Evolutionary conservation across 2,888 invertebrate genomes (phyloP).

Genomic region (Melanostoma scalare): DNA sequence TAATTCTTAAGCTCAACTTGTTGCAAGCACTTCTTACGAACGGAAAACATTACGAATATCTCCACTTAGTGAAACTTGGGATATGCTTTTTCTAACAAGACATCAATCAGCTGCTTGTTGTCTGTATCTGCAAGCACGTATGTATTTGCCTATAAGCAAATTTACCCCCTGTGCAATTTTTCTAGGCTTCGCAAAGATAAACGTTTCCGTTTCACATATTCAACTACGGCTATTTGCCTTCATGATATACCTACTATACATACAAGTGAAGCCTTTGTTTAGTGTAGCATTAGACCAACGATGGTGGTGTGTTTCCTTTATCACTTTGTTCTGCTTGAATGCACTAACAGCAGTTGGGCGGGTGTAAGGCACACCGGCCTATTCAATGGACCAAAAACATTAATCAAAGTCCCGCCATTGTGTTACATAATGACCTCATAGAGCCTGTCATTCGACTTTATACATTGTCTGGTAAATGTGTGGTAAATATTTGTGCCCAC

Average conservation of each 20-base stretch:
- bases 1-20: too few relatives aligned
- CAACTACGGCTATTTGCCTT: background rate
- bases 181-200: slow-evolving; percentile 1
- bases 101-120: too few relatives aligned
- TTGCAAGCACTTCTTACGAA: too few relatives aligned
- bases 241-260: slow-evolving; percentile 9
- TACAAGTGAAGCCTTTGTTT: background rate
- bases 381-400: slow-evolving; percentile 28
- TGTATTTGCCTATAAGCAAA: too few relatives aligned
- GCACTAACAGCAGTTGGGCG: slow-evolving; percentile 15
- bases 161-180: too few relatives aligned
- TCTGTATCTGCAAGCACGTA: too few relatives aligned
- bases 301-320: slow-evolving; percentile 42
- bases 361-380: slow-evolving; percentile 14
- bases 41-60: too few relatives aligned
- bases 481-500: slow-evolving; percentile 37
- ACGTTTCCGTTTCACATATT: slow-evolving; percentile 30
- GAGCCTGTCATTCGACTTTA: slow-evolving; percentile 53
- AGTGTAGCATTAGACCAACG: background rate
- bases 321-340: slow-evolving; percentile 32
- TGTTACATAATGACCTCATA: slow-evolving; percentile 57
- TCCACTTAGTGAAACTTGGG: too few relatives aligned
- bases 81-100: too few relatives aligned
- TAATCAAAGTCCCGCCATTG: slow-evolving; percentile 17
- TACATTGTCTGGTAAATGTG: slow-evolving; percentile 46